Percentiles rank a stretch among this genome's conserved stretches.
Evolutionary conservation across 2,113 vertebrate genomes (phyloP).

Genomic region (Turdus rufiventris): DNA sequence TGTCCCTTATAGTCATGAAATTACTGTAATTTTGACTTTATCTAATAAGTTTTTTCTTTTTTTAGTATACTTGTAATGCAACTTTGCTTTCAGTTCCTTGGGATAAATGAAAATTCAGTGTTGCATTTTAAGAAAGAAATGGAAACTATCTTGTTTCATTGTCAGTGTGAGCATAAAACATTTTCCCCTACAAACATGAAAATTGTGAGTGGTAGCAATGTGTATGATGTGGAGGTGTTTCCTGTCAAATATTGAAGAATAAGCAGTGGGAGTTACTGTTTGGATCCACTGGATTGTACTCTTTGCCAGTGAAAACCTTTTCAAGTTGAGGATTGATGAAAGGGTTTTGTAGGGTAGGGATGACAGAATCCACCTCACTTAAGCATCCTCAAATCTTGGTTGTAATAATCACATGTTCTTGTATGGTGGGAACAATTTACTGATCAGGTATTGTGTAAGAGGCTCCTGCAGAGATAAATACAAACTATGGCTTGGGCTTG

Average conservation of each 20-base stretch:
- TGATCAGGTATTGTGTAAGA: neutral
- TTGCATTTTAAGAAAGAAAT: neutral
- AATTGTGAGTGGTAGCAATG: neutral
- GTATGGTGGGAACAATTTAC: neutral
- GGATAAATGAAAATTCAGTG: neutral
- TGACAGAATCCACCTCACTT: neutral
- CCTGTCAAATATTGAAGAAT: neutral
- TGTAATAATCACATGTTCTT: neutral
- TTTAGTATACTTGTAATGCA: neutral
- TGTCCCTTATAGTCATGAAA: no score
- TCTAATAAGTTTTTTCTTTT: neutral
- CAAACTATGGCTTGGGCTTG: neutral
- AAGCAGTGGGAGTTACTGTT: neutral
- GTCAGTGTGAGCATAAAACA: neutral
- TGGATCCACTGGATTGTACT: neutral
- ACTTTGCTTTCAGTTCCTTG: neutral
- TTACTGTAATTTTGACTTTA: neutral
- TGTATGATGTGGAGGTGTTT: neutral
- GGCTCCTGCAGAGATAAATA: rapidly evolving
- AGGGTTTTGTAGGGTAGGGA: neutral
- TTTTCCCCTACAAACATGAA: neutral
- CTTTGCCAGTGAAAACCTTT: neutral
- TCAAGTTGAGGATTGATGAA: neutral
- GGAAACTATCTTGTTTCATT: neutral
- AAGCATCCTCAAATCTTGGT: neutral